Evolutionary conservation across 2,797 vertebrate genomes (phyloP), one percentile per base, ranked within the genome.

Genomic region (Labeo calbasu): DNA sequence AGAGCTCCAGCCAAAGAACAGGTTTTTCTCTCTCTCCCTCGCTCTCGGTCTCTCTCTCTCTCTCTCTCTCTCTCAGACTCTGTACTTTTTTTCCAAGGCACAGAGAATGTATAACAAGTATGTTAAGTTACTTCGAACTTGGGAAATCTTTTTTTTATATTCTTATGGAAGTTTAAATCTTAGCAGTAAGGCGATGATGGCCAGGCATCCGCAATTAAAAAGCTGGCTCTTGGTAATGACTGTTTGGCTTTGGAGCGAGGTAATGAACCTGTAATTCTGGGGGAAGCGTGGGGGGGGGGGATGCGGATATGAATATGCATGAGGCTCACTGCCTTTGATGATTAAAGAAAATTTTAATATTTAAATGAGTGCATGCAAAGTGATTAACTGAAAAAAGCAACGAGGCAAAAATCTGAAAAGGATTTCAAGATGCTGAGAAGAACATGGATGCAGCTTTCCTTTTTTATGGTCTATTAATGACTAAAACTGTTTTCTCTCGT

Each of bases 311-410:
- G 97, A 99, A 99, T 98, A 99, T 99, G 97, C 97, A 99, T 99
- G 97, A 98, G 95, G 93, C 96, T 96, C 95, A 94, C 96, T 98
- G 97, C 96, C 97, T 99, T 98, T 99, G 97, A 99, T 98, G 97
- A 99, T 99, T 98, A 98, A 99, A 98, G 96, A 96, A 97, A 97
- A 98, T 97, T 97, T 97, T 98, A 98, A 99, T 98, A 99, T 99
- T 99, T 97, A 99, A 98, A 99, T 98, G 97, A 97, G 96, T 95
- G 96, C 96, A 96, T 97, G 97, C 96, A 97, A 97, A 98, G 96
- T 99, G 97, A 99, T 98, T 98, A 98, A 97, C 96, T 96, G 94
- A 97, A 91, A 92, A 92, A 91, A 91, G 91, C 92, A 91, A 92
- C 88, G 88, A 93, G 93, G 93, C 91, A 86, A 93, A 94, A 92